Conservation (phyloP, 1,140 invertebrate species). For the Homarus americanus region DNA sequence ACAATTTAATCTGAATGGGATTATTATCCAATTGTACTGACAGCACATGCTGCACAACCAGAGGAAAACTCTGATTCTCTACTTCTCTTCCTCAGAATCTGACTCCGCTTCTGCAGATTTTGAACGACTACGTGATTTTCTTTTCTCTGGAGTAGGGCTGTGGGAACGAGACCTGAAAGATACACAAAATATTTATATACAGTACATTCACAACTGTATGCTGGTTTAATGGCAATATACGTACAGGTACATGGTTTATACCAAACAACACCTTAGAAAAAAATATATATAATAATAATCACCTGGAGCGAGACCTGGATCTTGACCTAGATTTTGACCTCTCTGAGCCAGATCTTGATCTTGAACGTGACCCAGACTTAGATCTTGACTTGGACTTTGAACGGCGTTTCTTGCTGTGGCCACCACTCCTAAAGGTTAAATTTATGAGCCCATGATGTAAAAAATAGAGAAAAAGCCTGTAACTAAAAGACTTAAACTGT, state of each 20-base stretch:
- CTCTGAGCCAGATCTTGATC: conserved; percentile 77
- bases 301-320: conserved; percentile 63
- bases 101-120: conserved; percentile 53
- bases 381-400: conserved; percentile 80
- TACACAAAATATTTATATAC: too few relatives aligned
- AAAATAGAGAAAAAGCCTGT: conserved; percentile 5
- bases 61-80: neutral
- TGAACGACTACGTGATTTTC: conserved; percentile 56
- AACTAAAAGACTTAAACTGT: too few relatives aligned
- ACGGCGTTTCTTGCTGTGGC: conserved; percentile 81
- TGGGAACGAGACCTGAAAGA: conserved; percentile 44
- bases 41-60: neutral
- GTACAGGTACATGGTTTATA: too few relatives aligned
- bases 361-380: conserved; percentile 80
- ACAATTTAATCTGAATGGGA: neutral
- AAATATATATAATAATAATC: neutral
- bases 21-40: conserved; percentile 11
- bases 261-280: too few relatives aligned
- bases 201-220: too few relatives aligned
- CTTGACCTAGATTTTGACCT: conserved; percentile 63
- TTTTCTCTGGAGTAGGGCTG: conserved; percentile 57
- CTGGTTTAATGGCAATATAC: too few relatives aligned
- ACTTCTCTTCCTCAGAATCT: conserved; percentile 62
- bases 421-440: conserved; percentile 80
- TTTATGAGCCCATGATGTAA: too few relatives aligned